Evolutionary conservation across 1,140 invertebrate species (phyloP).

Genomic region (Telenomus remus): DNA sequence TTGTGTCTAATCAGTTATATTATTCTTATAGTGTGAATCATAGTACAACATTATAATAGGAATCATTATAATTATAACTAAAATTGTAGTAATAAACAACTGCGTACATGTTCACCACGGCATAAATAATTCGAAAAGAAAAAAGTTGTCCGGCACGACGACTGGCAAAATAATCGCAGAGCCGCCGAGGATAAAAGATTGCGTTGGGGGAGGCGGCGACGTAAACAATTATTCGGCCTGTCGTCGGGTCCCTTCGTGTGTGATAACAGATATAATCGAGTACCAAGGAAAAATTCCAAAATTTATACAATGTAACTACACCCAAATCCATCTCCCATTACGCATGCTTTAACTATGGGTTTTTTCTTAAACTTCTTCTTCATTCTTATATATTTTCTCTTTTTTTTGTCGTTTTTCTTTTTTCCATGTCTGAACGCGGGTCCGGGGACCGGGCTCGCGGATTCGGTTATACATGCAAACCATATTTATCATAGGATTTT

Average conservation of each 20-base stretch:
- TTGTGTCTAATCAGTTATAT: slow-evolving; percentile 61
- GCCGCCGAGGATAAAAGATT: background rate
- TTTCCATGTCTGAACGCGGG: slow-evolving; percentile 18
- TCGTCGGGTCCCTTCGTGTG: slow-evolving; percentile 40
- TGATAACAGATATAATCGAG: slow-evolving; percentile 54
- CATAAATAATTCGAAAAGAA: slow-evolving; percentile 62
- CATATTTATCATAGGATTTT: slow-evolving; percentile 65
- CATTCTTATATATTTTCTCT: slow-evolving; percentile 4
- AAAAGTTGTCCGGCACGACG: slow-evolving; percentile 28
- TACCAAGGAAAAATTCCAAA: slow-evolving; percentile 50
- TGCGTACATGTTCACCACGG: slow-evolving; percentile 60
- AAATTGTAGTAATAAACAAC: slow-evolving; percentile 59
- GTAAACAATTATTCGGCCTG: slow-evolving; percentile 44
- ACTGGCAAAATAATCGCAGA: slow-evolving; percentile 32
- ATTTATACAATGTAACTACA: slow-evolving; percentile 60
- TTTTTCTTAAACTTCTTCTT: slow-evolving; percentile 28
- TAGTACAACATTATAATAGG: slow-evolving; percentile 58
- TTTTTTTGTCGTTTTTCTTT: slow-evolving; percentile 27
- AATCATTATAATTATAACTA: slow-evolving; percentile 59
- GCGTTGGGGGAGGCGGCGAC: background rate
- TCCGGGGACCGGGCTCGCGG: slow-evolving; percentile 37
- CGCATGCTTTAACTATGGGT: slow-evolving; percentile 50
- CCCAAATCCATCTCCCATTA: slow-evolving; percentile 58
- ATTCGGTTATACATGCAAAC: slow-evolving; percentile 62
- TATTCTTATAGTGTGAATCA: slow-evolving; percentile 57